These are phyloP conservation scores for Merodon equestris DNA, from an alignment of 2,888 invertebrate genomes.

Conservation along the genomic window DNA sequence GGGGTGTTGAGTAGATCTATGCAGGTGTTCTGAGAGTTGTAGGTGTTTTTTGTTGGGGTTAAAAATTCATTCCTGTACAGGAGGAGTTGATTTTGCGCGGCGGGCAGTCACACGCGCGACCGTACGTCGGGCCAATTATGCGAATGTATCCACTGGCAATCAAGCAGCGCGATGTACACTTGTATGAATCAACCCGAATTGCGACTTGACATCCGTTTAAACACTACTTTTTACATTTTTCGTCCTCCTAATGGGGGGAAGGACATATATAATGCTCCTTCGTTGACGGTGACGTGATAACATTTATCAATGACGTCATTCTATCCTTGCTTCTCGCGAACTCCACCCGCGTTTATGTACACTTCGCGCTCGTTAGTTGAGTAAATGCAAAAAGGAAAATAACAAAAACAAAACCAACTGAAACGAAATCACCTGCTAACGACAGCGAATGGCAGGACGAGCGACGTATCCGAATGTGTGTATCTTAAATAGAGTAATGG, in stretches of 20 bases:
- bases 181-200: too few relatives aligned
- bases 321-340: slow-evolving; percentile 19
- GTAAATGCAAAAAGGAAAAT: slow-evolving; percentile 6
- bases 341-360: slow-evolving; percentile 44
- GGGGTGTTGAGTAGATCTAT: too few relatives aligned
- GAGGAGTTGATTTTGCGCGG: slow-evolving; percentile 17
- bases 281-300: slow-evolving; percentile 51
- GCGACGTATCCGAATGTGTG: slow-evolving; percentile 12
- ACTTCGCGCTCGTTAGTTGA: slow-evolving; percentile 38
- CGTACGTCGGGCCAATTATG: too few relatives aligned
- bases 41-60: too few relatives aligned
- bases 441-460: slow-evolving; percentile 30
- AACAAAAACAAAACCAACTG: slow-evolving; percentile 4
- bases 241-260: too few relatives aligned
- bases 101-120: slow-evolving; percentile 33
- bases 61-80: too few relatives aligned
- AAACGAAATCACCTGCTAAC: slow-evolving; percentile 22
- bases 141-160: too few relatives aligned
- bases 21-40: too few relatives aligned
- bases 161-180: too few relatives aligned
- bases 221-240: too few relatives aligned
- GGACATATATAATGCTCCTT: slow-evolving; percentile 8
- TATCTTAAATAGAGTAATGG: slow-evolving; percentile 27
- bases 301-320: slow-evolving; percentile 63
- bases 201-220: too few relatives aligned